Conservation (phyloP, 2,888 invertebrate species). For the Hesperia comma region DNA sequence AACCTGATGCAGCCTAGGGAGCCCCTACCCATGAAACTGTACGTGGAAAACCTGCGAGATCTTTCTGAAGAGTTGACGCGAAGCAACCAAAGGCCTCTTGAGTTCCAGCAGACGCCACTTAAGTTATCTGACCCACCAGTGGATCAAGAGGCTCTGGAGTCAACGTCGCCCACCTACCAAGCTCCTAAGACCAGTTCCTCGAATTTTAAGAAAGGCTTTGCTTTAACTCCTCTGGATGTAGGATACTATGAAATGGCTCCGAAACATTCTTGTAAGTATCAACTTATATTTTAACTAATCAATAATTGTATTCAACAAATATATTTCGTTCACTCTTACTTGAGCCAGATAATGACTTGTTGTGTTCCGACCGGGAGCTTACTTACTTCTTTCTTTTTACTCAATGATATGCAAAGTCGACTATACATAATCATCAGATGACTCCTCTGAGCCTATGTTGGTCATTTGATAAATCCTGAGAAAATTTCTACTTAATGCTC, state of each 20-base stretch:
- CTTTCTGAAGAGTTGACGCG: neutral
- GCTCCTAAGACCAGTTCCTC: neutral
- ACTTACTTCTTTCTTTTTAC: too few species aligned
- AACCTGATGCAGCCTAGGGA: neutral
- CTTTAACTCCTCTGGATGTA: neutral
- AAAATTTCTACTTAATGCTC: neutral
- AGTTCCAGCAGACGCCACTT: neutral
- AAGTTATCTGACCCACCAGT: neutral
- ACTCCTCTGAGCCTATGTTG: too few species aligned
- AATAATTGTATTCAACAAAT: neutral
- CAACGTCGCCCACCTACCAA: neutral
- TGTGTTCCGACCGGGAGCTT: too few species aligned
- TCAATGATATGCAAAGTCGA: too few species aligned
- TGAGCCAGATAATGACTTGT: too few species aligned
- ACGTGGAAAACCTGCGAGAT: neutral
- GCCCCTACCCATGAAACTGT: neutral
- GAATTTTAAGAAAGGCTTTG: neutral
- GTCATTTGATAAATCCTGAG: too few species aligned
- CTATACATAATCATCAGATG: too few species aligned
- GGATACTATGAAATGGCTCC: constrained; percentile 1
- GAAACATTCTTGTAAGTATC: neutral
- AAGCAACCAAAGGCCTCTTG: neutral
- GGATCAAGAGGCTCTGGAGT: neutral
- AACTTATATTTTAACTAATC: neutral
- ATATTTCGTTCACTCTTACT: too few species aligned